Conservation (phyloP, 2,888 invertebrate species). For the Dasypolia templi region DNA sequence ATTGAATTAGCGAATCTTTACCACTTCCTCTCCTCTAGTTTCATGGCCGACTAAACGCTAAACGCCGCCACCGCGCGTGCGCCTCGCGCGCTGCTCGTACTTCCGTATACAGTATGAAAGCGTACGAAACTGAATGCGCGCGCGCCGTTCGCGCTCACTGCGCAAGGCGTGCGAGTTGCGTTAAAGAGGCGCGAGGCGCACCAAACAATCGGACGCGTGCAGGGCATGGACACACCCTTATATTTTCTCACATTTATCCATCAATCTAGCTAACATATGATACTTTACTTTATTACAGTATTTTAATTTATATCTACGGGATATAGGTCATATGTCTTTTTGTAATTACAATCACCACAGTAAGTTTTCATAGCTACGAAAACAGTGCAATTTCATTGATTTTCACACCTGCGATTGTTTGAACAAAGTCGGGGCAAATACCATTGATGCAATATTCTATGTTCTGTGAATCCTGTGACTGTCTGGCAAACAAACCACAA, state of each 20-base stretch:
- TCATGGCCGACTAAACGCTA: neutral
- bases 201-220: too few relatives aligned
- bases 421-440: neutral
- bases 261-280: neutral
- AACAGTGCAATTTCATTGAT: neutral
- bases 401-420: conserved; percentile 3
- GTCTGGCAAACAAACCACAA: conserved; percentile 11
- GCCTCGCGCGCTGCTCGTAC: too few relatives aligned
- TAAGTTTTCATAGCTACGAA: neutral
- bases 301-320: too few relatives aligned
- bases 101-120: too few relatives aligned
- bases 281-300: neutral
- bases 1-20: conserved; percentile 34
- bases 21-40: neutral
- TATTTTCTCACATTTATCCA: neutral
- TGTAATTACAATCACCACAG: neutral
- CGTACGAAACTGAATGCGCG: too few relatives aligned
- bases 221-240: too few relatives aligned
- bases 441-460: neutral
- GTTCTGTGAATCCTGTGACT: conserved; percentile 1
- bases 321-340: too few relatives aligned
- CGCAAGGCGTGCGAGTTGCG: too few relatives aligned
- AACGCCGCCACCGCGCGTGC: too few relatives aligned
- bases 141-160: too few relatives aligned
- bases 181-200: too few relatives aligned